Percentiles rank a stretch among this genome's conserved stretches.
phyloP scores from a whole-genome alignment of 2,113 vertebrate species.

The Chaetura pelagica region DNA sequence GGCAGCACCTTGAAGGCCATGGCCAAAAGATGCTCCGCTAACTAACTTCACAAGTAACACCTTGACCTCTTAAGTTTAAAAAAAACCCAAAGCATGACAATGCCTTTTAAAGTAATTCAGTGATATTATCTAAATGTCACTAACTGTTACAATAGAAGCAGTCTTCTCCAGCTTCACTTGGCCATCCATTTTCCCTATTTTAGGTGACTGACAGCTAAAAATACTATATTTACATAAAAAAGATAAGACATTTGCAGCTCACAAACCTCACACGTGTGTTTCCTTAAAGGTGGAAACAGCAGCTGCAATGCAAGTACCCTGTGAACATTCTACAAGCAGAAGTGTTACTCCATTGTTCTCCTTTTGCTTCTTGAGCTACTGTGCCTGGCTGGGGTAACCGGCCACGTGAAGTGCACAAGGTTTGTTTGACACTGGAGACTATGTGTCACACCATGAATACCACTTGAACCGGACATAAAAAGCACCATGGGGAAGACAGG shows the following conservation, averaged over 20 bases:
- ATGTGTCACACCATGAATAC: neutral
- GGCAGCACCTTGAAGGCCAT: neutral
- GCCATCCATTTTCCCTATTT: neutral
- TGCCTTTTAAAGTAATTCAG: neutral
- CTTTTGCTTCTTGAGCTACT: neutral
- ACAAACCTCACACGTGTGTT: neutral
- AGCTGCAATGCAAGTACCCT: neutral
- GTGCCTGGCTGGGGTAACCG: neutral
- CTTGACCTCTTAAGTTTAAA: slow-evolving; percentile 17
- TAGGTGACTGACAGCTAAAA: neutral
- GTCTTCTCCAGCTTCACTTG: neutral
- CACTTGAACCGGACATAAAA: neutral
- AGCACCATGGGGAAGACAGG: slow-evolving; percentile 2
- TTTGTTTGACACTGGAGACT: neutral
- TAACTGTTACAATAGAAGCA: slow-evolving; percentile 15
- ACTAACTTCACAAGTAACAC: neutral
- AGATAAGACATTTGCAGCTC: neutral
- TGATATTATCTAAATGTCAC: neutral
- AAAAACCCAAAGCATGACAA: neutral
- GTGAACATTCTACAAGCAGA: neutral
- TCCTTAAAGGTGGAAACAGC: neutral
- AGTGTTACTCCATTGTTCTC: neutral
- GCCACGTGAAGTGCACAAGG: neutral
- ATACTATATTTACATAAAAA: neutral
- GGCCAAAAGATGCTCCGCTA: neutral